These are phyloP conservation scores for Zosterops borbonicus DNA, from an alignment of 2,113 vertebrate genomes.

Conservation along the genomic window DNA sequence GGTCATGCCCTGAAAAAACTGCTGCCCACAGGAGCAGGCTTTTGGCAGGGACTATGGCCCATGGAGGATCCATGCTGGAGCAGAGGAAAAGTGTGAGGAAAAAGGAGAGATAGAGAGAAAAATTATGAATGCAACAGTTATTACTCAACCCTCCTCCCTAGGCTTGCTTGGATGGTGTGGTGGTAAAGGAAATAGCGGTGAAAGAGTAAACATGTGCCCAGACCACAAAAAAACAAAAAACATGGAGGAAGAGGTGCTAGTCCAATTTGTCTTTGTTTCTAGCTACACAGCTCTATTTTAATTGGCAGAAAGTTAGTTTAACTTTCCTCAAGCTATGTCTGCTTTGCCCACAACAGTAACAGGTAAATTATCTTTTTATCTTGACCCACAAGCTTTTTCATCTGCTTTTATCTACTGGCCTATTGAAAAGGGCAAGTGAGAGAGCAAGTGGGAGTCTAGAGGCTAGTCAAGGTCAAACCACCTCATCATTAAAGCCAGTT, in stretches of 20 bases:
- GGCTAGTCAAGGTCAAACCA: neutral
- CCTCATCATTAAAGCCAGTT: neutral
- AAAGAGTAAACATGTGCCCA: neutral
- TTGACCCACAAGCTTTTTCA: neutral
- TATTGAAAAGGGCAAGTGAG: neutral
- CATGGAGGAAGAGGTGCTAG: rapidly evolving
- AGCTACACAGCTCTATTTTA: neutral
- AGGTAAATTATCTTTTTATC: neutral
- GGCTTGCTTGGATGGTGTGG: neutral
- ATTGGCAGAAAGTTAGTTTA: neutral
- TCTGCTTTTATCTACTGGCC: neutral
- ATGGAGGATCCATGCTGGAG: neutral
- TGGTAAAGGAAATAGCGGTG: neutral
- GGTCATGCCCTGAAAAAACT: neutral
- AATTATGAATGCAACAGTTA: neutral
- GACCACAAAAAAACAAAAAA: neutral
- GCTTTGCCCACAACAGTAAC: neutral
- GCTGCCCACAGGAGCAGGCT: neutral
- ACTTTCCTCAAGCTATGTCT: neutral
- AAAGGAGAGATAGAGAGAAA: neutral
- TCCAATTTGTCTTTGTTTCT: neutral
- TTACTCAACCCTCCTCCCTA: neutral
- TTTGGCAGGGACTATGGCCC: neutral
- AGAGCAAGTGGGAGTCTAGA: neutral
- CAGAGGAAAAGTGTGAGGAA: neutral